Percentiles rank a stretch among this genome's conserved stretches.
These are phyloP conservation scores for Ochropleura plecta DNA, from an alignment of 2,888 invertebrate genomes.

Conservation along the genomic window DNA sequence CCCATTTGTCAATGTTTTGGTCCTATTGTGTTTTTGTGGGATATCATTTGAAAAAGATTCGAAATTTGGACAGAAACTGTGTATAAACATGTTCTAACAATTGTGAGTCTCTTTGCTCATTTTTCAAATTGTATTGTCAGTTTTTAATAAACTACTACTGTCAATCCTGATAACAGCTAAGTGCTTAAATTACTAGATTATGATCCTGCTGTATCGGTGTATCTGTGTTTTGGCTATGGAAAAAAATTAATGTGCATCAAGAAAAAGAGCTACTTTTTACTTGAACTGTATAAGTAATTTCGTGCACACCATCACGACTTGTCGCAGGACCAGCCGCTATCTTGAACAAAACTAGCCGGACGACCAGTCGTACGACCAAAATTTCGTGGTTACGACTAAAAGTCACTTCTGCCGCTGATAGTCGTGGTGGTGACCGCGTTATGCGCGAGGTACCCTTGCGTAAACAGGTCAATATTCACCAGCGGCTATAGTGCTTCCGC, in stretches of 20 bases:
- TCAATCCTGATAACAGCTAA: neutral
- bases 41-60: neutral
- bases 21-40: constrained; percentile 12
- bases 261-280: neutral
- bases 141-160: neutral
- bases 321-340: neutral
- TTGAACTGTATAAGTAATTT: neutral
- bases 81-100: too few species aligned
- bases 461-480: neutral
- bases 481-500: neutral
- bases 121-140: neutral
- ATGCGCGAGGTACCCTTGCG: neutral
- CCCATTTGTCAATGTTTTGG: constrained; percentile 35
- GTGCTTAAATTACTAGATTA: neutral
- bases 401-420: neutral
- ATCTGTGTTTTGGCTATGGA: neutral
- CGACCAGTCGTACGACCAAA: neutral
- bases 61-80: too few species aligned
- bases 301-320: neutral
- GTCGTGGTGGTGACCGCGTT: neutral
- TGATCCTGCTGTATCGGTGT: too few species aligned
- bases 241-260: neutral
- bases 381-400: neutral
- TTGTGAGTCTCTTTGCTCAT: neutral
- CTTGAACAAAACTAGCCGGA: neutral